These are phyloP conservation scores for Typhlichthys subterraneus DNA, from an alignment of 2,797 vertebrate species.

Conservation along the genomic window DNA sequence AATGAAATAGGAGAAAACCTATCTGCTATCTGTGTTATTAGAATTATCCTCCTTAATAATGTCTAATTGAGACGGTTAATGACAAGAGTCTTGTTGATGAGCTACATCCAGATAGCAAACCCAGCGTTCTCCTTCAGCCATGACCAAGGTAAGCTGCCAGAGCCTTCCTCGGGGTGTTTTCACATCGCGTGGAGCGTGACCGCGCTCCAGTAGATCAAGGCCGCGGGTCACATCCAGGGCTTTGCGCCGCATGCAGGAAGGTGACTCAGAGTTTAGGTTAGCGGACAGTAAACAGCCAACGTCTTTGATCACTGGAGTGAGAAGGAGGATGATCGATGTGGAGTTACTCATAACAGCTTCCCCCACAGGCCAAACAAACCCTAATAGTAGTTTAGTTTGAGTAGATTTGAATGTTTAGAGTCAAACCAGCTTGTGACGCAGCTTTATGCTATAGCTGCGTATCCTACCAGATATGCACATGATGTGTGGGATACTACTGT, in stretches of 20 bases:
- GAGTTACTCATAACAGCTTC: conserved; percentile 58
- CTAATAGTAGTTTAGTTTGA: conserved; percentile 36
- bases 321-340: conserved; percentile 28
- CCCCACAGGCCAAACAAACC: conserved; percentile 20
- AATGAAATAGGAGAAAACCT: background rate
- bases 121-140: background rate
- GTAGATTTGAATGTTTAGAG: conserved; percentile 14
- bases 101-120: conserved; percentile 48
- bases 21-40: no score
- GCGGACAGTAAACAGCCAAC: conserved; percentile 41
- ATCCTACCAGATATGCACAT: conserved; percentile 19
- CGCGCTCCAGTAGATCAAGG: conserved; percentile 34
- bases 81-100: conserved; percentile 5
- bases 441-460: conserved; percentile 15
- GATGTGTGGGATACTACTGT: no score
- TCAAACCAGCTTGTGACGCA: no score
- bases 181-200: conserved; percentile 9
- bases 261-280: conserved; percentile 49
- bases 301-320: conserved; percentile 46
- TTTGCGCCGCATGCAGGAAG: conserved; percentile 21
- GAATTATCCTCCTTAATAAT: no score
- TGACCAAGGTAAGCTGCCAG: background rate
- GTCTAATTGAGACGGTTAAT: no score
- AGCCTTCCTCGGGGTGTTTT: conserved; percentile 24
- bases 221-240: conserved; percentile 19